A percentile compares a stretch with the other conserved stretches of the same genome.
Conservation (phyloP, 2,113 vertebrate species). For the Gavialis gangeticus region DNA sequence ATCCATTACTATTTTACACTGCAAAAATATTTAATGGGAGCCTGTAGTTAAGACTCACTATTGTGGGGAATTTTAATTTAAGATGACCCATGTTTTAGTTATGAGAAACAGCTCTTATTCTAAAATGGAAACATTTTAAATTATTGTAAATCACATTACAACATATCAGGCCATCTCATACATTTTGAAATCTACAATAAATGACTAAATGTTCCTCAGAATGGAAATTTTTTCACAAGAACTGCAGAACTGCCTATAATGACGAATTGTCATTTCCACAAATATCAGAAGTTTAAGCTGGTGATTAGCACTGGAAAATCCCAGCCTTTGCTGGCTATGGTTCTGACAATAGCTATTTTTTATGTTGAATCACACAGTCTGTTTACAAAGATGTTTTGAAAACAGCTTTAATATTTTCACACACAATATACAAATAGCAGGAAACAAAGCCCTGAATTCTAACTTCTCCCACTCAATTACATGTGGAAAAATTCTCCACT, state of each 20-base stretch:
- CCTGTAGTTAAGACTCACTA: background rate
- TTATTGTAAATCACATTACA: background rate
- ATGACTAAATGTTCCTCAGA: background rate
- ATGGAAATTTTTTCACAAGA: background rate
- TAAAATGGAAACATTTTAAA: constrained; percentile 7
- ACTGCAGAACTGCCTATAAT: background rate
- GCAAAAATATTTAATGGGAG: constrained; percentile 8
- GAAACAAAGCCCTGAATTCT: too few relatives aligned
- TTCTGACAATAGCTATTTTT: constrained; percentile 55
- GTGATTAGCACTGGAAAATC: constrained; percentile 65
- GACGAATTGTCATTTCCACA: constrained; percentile 59
- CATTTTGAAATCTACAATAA: background rate
- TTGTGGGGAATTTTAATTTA: background rate
- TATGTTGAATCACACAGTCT: constrained; percentile 6
- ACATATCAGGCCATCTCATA: background rate
- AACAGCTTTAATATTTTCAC: background rate
- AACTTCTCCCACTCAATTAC: too few relatives aligned
- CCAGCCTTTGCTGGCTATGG: constrained; percentile 36
- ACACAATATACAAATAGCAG: too few relatives aligned
- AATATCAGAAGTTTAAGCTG: constrained; percentile 64
- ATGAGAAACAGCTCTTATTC: background rate
- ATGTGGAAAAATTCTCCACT: too few relatives aligned
- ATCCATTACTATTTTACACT: background rate
- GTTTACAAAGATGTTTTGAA: constrained; percentile 52
- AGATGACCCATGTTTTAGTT: background rate